Base-by-base conservation (phyloP, 2,888 invertebrate species). In the Podotricha telesiphe region DNA sequence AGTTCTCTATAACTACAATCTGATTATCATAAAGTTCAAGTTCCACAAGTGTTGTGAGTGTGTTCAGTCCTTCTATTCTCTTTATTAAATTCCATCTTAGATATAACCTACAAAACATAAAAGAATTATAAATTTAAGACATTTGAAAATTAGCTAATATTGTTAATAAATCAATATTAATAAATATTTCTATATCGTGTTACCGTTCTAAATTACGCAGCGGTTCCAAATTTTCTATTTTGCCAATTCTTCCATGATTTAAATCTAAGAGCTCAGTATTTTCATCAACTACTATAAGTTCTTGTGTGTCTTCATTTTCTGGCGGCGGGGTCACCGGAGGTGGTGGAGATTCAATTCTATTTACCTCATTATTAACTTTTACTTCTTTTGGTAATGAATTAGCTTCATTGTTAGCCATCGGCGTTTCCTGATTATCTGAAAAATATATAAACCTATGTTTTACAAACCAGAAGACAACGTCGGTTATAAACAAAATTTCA, bases 1-100 rank as follows among this genome's bases (percentile, higher is more conserved):
- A 93, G 85, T 98, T 98, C 86, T 98, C 98, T 76, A 99, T 97
- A 75, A 95, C 94, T 0, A 96, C 96, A 63, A 99, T 96, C 92
- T 99, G 99, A 91, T 99, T 99, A 86, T 99, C 99, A 86, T 99
- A 99, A 5, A 99, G 90, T 82, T 99, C 99, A 58, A 99, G 88
- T 82, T 99, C 98, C 19, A 94, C 94, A 13, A 99, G 93, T 0
- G 96, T 96, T 2, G 94, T 94, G 20, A 99, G 89, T 0, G 95
- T 95, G 61, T 94, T 87, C 37, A 99, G 86, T 80, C 98, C 98
- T 85, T 99, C 98, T 76, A 99, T 98, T 85, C 96, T 96, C 82
- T 97, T 98, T 17, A 99, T 97, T 11, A 99, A 93, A 89, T 99
- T 99, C 97, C 99, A 99, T 51, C 99, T 94, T 66, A 99, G 93